Conservation (phyloP, 2,797 vertebrate species). For the Pangasius mekongensis region DNA sequence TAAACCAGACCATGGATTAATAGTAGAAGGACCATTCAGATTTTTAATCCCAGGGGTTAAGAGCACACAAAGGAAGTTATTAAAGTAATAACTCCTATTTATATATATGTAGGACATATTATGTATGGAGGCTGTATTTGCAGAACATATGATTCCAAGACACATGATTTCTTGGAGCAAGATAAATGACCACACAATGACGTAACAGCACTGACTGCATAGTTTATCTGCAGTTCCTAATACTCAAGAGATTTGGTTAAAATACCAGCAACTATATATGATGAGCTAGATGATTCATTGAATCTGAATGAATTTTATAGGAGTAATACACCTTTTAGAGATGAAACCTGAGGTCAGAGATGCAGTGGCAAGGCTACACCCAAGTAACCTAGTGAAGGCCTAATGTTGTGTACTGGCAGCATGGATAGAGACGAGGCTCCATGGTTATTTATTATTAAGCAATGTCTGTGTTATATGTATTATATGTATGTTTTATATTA, state of each 20-base stretch:
- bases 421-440: background rate
- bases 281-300: background rate
- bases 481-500: too few relatives aligned
- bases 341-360: background rate
- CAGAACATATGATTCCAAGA: background rate
- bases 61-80: background rate
- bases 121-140: background rate
- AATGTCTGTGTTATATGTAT: background rate
- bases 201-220: conserved; percentile 1
- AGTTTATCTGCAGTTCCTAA: conserved; percentile 15
- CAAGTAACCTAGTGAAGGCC: background rate
- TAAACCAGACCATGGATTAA: background rate
- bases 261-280: background rate
- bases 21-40: background rate
- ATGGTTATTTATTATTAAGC: background rate
- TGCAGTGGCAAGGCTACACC: background rate
- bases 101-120: background rate
- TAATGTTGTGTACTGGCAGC: background rate
- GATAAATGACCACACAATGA: background rate
- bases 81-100: too few relatives aligned
- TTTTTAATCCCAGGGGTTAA: background rate
- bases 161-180: background rate
- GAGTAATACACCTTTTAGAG: background rate
- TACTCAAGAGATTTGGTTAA: background rate
- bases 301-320: background rate